phyloP scores from a whole-genome alignment of 2,888 invertebrate genomes.

The Vannuccia rotundouncinata region DNA sequence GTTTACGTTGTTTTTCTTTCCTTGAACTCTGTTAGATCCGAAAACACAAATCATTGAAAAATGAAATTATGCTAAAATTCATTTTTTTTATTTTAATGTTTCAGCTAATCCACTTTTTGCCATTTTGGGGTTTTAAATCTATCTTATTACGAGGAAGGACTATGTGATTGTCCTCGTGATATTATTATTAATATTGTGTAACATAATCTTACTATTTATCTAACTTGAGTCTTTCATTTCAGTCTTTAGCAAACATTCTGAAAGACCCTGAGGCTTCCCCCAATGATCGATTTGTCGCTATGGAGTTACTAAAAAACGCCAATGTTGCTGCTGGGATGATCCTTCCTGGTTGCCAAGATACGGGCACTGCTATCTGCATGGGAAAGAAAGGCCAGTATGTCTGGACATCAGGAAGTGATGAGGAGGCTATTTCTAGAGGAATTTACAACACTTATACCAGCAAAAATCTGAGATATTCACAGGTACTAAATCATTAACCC shows the following conservation, averaged over 20 bases:
- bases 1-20: no score
- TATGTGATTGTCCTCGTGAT: no score
- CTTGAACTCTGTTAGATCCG: no score
- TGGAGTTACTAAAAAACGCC: slow-evolving; percentile 56
- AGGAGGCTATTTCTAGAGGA: slow-evolving; percentile 51
- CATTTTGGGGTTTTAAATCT: not conserved
- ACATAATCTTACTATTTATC: not conserved
- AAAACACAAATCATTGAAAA: no score
- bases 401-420: slow-evolving; percentile 54
- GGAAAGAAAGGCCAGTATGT: slow-evolving; percentile 58
- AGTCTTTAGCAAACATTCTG: slow-evolving; percentile 55
- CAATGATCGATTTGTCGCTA: slow-evolving; percentile 56
- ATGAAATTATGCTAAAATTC: not conserved
- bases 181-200: no score
- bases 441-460: slow-evolving; percentile 56
- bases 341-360: slow-evolving; percentile 57
- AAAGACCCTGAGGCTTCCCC: slow-evolving; percentile 54
- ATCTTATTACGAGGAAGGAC: no score
- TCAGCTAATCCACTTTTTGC: not conserved
- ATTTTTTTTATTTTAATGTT: not conserved
- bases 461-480: slow-evolving; percentile 55
- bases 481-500: slow-evolving; percentile 47
- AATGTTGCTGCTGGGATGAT: slow-evolving; percentile 56
- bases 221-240: slow-evolving; percentile 49
- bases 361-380: slow-evolving; percentile 57